Conservation (phyloP, 2,113 vertebrate genomes). For the Tiliqua scincoides region DNA sequence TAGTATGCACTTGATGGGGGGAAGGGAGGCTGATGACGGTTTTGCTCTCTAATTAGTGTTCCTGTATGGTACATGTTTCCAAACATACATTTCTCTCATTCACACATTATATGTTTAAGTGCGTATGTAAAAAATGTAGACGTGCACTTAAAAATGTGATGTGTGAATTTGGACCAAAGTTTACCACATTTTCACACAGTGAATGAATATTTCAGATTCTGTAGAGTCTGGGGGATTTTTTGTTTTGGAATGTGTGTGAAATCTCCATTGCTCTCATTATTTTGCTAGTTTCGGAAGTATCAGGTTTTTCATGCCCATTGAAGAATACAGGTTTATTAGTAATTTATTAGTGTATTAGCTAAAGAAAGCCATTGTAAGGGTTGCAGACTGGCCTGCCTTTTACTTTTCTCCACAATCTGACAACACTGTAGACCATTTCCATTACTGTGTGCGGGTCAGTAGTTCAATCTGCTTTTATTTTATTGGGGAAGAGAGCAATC, state of each 20-base stretch:
- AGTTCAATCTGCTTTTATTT: constrained; percentile 59
- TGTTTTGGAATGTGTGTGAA: not conserved
- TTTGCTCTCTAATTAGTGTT: not conserved
- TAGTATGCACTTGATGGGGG: not conserved
- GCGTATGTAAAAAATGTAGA: too few species aligned
- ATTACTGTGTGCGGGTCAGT: constrained; percentile 57
- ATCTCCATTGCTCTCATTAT: constrained; percentile 48
- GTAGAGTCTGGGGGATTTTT: not conserved
- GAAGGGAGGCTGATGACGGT: not conserved
- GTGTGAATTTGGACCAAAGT: not conserved
- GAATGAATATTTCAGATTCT: not conserved
- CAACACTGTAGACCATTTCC: constrained; percentile 65
- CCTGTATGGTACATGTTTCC: not conserved
- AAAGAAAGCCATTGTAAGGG: constrained; percentile 57
- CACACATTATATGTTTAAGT: not conserved
- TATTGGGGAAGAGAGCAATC: constrained; percentile 54
- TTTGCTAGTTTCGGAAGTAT: constrained; percentile 60
- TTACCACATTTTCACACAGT: not conserved
- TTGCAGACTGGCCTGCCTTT: constrained; percentile 62
- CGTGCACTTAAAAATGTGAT: not conserved
- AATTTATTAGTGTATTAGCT: too few species aligned
- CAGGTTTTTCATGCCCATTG: constrained; percentile 60
- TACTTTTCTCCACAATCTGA: constrained; percentile 62
- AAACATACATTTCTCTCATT: not conserved
- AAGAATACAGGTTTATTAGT: constrained; percentile 66